Evolutionary conservation across 1,140 invertebrate species (phyloP).

Genomic region (Pogonomyrmex californicus): DNA sequence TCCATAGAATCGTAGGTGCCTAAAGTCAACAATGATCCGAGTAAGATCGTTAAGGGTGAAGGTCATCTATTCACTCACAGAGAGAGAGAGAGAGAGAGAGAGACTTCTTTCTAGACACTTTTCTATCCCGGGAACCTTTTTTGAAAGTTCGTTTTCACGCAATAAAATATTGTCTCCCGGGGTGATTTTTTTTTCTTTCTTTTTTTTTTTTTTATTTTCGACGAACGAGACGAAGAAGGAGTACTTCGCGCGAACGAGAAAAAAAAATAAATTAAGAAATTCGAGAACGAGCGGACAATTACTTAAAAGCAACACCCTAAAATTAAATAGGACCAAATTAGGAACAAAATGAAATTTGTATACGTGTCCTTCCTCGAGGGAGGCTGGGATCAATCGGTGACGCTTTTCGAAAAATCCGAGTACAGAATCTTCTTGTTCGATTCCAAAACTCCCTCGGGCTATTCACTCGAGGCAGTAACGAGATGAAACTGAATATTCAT

Average conservation of each 20-base stretch:
- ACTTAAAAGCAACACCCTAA: constrained; percentile 21
- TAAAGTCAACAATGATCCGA: constrained; percentile 46
- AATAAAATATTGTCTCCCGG: background rate
- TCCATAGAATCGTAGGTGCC: constrained; percentile 57
- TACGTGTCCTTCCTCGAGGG: background rate
- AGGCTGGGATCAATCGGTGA: constrained; percentile 29
- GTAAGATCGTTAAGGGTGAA: constrained; percentile 30
- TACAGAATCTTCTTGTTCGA: background rate
- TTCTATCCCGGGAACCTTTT: constrained; percentile 25
- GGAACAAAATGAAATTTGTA: background rate
- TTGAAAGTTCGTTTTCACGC: constrained; percentile 9
- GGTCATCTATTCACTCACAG: background rate
- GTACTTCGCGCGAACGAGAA: constrained; percentile 4
- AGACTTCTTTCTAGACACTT: constrained; percentile 42
- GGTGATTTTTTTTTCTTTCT: background rate
- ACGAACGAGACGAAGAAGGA: constrained; percentile 6
- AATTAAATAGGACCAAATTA: constrained; percentile 53
- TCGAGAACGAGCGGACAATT: constrained; percentile 23
- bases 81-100: constrained; percentile 2
- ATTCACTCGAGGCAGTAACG: constrained; percentile 20
- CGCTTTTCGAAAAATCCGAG: background rate
- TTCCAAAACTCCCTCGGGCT: constrained; percentile 2
- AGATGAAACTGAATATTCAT: constrained; percentile 54
- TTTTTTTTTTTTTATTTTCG: background rate
- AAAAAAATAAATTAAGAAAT: constrained; percentile 31